A percentile compares a stretch with the other conserved stretches of the same genome.
phyloP scores from a whole-genome alignment of 2,797 vertebrate genomes.

The Macropodus opercularis region DNA sequence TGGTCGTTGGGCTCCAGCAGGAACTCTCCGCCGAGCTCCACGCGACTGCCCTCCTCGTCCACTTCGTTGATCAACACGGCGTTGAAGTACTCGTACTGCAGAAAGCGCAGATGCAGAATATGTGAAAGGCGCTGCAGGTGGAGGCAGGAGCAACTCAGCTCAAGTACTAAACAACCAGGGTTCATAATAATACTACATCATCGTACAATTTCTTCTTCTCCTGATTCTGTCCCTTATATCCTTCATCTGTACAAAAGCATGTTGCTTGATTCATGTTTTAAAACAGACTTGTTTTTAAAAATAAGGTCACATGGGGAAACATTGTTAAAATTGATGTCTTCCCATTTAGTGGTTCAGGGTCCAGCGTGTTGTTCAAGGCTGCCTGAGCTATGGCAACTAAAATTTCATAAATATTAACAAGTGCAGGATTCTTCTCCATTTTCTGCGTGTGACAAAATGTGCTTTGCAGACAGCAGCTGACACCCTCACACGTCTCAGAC shows the following conservation, averaged over 20 bases:
- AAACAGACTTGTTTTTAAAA: not conserved
- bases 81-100: constrained; percentile 97
- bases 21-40: constrained; percentile 95
- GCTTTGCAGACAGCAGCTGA: not conserved
- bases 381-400: not conserved
- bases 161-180: not conserved
- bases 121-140: constrained; percentile 1
- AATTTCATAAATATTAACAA: not conserved
- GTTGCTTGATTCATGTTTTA: not conserved
- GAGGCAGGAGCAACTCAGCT: not conserved
- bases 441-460: not conserved
- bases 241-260: too few relatives aligned
- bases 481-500: not conserved
- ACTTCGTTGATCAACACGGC: constrained; percentile 96
- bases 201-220: too few relatives aligned
- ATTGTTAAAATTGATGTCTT: not conserved
- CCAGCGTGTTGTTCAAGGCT: not conserved
- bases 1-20: constrained; percentile 95
- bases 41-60: constrained; percentile 91
- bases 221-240: too few relatives aligned
- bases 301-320: not conserved
- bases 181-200: not conserved
- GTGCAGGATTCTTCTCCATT: not conserved
- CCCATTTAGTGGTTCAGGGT: too few relatives aligned
- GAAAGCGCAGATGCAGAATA: not conserved